Conservation (phyloP, 1,140 invertebrate species). For the Spodoptera frugiperda region DNA sequence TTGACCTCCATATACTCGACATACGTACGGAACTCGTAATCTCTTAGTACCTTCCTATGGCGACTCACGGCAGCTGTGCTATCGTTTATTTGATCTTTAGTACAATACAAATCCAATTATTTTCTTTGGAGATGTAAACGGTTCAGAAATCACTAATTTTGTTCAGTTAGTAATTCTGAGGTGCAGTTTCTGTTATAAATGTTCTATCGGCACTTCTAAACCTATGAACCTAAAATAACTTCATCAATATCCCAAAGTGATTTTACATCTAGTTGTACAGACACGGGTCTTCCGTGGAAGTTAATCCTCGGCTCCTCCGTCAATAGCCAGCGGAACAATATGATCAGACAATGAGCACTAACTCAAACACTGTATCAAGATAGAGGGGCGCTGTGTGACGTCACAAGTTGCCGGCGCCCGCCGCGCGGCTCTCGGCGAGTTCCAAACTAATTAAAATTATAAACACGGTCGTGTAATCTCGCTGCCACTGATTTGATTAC, state of each 20-base stretch:
- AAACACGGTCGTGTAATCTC: conserved; percentile 48
- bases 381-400: conserved; percentile 27
- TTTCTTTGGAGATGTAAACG: too few species aligned
- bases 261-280: too few species aligned
- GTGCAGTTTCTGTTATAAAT: too few species aligned
- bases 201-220: too few species aligned
- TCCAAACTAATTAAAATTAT: conserved; percentile 53
- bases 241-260: too few species aligned
- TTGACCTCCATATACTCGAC: not conserved
- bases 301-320: not conserved
- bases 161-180: too few species aligned
- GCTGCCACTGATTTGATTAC: conserved; percentile 46
- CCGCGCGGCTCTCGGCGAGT: not conserved
- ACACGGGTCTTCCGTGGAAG: not conserved
- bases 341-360: conserved; percentile 30
- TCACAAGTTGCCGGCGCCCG: conserved; percentile 1
- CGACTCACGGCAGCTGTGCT: too few species aligned
- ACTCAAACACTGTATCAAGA: conserved; percentile 36
- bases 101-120: conserved; percentile 53
- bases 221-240: too few species aligned
- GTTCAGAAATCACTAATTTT: too few species aligned
- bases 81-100: too few species aligned
- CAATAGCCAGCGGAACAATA: not conserved
- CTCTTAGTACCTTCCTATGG: not conserved
- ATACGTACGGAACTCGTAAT: not conserved